A percentile compares a stretch with the other conserved stretches of the same genome.
Evolutionary conservation across 2,113 vertebrate species (phyloP).

Genomic region (Helogale parvula): DNA sequence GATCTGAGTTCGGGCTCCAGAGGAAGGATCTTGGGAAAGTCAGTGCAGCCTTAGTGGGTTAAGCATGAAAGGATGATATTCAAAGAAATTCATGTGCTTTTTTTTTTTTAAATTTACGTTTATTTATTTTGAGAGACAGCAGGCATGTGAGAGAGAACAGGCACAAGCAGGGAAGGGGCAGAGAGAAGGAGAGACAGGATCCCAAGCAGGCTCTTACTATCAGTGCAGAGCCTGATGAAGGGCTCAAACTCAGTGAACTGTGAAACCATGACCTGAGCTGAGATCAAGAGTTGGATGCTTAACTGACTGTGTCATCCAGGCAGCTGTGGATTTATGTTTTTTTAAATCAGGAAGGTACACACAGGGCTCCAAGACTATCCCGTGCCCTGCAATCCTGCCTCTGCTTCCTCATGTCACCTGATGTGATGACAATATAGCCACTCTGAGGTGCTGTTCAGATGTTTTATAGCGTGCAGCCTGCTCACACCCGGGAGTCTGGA

Average conservation of each 20-base stretch:
- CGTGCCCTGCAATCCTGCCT: accelerated
- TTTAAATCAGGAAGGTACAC: background rate
- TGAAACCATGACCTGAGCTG: too few relatives aligned
- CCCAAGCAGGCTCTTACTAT: too few relatives aligned
- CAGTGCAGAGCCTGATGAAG: too few relatives aligned
- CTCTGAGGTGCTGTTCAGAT: background rate
- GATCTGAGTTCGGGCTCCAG: background rate
- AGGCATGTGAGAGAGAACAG: too few relatives aligned
- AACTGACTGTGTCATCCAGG: too few relatives aligned
- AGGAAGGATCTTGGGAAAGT: background rate
- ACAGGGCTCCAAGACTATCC: accelerated
- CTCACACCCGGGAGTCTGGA: background rate
- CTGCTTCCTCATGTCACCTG: accelerated
- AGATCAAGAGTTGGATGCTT: too few relatives aligned
- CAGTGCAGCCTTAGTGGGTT: background rate
- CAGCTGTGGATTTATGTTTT: too few relatives aligned
- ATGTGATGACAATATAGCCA: background rate
- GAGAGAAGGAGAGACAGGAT: too few relatives aligned
- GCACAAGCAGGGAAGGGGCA: too few relatives aligned
- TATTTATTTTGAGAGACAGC: too few relatives aligned
- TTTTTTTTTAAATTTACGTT: background rate
- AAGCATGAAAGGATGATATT: background rate
- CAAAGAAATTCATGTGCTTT: background rate
- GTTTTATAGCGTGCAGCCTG: background rate
- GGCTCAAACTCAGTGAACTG: too few relatives aligned